phyloP scores from a whole-genome alignment of 2,113 vertebrate species.

The Ivindomyrus marchei region DNA sequence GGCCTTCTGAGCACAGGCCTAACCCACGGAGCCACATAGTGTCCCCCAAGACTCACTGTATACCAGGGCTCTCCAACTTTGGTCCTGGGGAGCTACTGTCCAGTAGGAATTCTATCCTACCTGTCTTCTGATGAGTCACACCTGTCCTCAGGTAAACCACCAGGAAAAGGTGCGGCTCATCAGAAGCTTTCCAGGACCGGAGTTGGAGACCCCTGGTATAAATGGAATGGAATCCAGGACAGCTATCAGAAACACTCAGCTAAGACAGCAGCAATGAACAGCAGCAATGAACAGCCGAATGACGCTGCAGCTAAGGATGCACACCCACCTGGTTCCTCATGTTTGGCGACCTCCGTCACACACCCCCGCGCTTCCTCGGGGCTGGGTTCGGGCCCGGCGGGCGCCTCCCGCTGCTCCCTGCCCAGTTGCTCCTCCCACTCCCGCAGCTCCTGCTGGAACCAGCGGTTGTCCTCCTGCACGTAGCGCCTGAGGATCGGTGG shows the following conservation, averaged over 20 bases:
- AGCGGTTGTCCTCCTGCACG: slow-evolving; percentile 83
- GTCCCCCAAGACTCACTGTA: background rate
- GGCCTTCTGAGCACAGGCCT: background rate
- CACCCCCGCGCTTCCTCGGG: background rate
- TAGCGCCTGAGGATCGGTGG: slow-evolving; percentile 68
- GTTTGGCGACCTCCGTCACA: background rate
- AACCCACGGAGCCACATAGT: background rate
- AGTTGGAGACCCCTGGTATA: background rate
- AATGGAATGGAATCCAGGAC: background rate
- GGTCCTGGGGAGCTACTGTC: too few relatives aligned
- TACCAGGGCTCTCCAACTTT: too few relatives aligned
- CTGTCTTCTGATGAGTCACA: too few relatives aligned
- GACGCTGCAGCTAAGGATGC: background rate
- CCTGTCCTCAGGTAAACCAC: too few relatives aligned
- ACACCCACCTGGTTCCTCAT: slow-evolving; percentile 8
- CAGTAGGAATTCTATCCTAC: too few relatives aligned
- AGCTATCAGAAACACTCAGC: background rate
- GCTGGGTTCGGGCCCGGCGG: slow-evolving; percentile 21
- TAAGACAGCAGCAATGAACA: background rate
- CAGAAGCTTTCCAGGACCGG: too few relatives aligned
- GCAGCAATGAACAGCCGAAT: background rate
- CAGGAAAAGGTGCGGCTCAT: too few relatives aligned
- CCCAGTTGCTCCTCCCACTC: slow-evolving; percentile 87
- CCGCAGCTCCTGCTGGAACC: slow-evolving; percentile 81
- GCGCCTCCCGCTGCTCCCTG: slow-evolving; percentile 72